Evolutionary conservation across 2,888 invertebrate genomes (phyloP).

Genomic region (Lasioglossum marginatum): DNA sequence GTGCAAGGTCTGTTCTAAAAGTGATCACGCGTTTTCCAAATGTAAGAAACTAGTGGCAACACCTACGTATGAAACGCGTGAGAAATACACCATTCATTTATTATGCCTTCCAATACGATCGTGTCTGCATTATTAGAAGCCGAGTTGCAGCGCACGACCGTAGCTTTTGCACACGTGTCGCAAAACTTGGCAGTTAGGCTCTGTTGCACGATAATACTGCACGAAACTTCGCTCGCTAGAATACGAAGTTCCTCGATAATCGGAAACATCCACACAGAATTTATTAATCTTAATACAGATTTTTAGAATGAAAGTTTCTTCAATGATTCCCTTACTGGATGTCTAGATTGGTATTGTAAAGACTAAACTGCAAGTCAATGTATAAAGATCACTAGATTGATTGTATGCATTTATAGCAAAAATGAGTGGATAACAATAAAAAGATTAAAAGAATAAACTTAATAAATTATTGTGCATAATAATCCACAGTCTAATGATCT

Average conservation of each 20-base stretch:
- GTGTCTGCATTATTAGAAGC: background rate
- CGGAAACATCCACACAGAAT: background rate
- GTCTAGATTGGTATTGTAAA: background rate
- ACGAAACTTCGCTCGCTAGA: background rate
- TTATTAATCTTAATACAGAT: background rate
- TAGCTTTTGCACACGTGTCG: slow-evolving; percentile 4
- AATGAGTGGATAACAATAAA: no score
- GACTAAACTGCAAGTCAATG: background rate
- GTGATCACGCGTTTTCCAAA: background rate
- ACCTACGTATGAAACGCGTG: background rate
- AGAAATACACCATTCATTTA: background rate
- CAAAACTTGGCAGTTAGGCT: slow-evolving; percentile 6
- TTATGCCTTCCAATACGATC: background rate
- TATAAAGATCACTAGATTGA: no score
- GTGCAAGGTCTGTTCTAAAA: background rate
- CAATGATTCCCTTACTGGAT: background rate
- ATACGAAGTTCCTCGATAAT: background rate
- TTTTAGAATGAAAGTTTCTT: background rate
- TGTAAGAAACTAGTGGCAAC: background rate
- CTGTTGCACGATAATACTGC: background rate
- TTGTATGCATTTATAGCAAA: no score
- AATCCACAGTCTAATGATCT: no score
- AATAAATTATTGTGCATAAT: no score
- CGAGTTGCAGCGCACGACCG: background rate
- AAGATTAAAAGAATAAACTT: no score